phyloP scores from a whole-genome alignment of 1,140 invertebrate species.

The Bombyx mandarina region DNA sequence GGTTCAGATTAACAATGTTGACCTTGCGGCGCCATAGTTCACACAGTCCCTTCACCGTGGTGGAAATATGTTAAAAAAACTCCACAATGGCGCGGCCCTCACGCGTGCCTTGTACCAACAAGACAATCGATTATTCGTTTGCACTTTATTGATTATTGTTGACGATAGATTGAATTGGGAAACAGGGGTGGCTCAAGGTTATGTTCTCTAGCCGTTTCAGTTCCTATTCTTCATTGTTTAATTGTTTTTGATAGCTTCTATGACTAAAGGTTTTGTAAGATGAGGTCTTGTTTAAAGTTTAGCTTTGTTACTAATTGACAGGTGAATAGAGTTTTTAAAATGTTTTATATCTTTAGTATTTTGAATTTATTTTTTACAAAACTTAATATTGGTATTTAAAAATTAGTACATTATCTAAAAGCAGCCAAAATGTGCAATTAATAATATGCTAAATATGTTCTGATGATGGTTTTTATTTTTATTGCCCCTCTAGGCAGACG shows the following conservation, averaged over 20 bases:
- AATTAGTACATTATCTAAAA: no score
- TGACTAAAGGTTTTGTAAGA: not conserved
- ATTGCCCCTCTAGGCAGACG: no score
- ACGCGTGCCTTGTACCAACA: constrained; percentile 39
- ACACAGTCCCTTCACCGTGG: constrained; percentile 62
- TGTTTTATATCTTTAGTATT: no score
- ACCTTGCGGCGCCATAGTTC: constrained; percentile 61
- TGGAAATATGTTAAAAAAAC: constrained; percentile 60
- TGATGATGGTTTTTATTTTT: no score
- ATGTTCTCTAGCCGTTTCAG: constrained; percentile 13
- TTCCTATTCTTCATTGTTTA: constrained; percentile 8
- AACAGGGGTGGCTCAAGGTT: constrained; percentile 40
- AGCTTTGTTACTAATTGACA: no score
- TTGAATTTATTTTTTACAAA: no score
- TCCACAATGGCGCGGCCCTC: constrained; percentile 52
- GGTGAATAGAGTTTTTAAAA: no score
- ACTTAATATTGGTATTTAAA: no score
- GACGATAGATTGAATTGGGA: constrained; percentile 49
- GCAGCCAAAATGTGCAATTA: no score
- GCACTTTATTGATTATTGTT: constrained; percentile 63
- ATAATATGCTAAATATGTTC: no score
- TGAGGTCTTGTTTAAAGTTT: no score
- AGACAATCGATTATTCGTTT: constrained; percentile 63
- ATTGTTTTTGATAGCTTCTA: not conserved
- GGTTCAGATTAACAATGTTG: constrained; percentile 36